Percentiles rank a stretch among this genome's conserved stretches.
These are phyloP conservation scores for Drosophila neonasuta DNA, from an alignment of 2,888 invertebrate genomes.

Conservation along the genomic window DNA sequence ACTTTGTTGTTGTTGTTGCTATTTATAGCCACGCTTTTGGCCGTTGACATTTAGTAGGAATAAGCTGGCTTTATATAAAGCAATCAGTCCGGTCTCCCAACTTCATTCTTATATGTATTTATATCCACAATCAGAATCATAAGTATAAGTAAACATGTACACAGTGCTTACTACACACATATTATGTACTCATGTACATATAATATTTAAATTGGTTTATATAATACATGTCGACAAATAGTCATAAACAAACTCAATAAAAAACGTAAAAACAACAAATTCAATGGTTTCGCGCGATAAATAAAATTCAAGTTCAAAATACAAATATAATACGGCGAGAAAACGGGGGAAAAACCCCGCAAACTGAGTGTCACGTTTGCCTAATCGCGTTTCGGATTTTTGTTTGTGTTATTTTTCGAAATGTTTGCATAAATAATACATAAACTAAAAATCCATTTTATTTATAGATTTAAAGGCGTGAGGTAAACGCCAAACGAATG, in stretches of 20 bases:
- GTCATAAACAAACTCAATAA: constrained; percentile 13
- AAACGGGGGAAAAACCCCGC: constrained; percentile 2
- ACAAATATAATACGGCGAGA: constrained; percentile 37
- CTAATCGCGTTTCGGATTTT: constrained; percentile 59
- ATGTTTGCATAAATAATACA: constrained; percentile 59
- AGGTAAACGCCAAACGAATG: constrained; percentile 24
- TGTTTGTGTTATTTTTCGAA: constrained; percentile 28
- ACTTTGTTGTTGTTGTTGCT: constrained; percentile 41
- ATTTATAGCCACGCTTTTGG: constrained; percentile 62
- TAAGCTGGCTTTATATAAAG: constrained; percentile 47
- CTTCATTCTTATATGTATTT: constrained; percentile 25
- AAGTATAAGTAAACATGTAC: constrained; percentile 21
- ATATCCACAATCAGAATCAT: constrained; percentile 6
- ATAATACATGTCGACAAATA: constrained; percentile 9
- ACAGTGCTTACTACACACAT: too few species aligned
- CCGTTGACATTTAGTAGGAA: constrained; percentile 63
- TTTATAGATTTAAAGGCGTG: constrained; percentile 52
- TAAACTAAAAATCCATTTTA: constrained; percentile 55
- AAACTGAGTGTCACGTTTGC: constrained; percentile 66
- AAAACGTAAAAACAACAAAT: constrained; percentile 13
- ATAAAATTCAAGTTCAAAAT: constrained; percentile 64
- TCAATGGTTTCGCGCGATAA: constrained; percentile 33
- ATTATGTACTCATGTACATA: neutral
- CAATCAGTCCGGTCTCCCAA: constrained; percentile 37
- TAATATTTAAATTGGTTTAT: neutral